Evolutionary conservation across 2,888 invertebrate genomes (phyloP), one percentile per base, ranked within the genome.

Genomic region (Cinara cedri): DNA sequence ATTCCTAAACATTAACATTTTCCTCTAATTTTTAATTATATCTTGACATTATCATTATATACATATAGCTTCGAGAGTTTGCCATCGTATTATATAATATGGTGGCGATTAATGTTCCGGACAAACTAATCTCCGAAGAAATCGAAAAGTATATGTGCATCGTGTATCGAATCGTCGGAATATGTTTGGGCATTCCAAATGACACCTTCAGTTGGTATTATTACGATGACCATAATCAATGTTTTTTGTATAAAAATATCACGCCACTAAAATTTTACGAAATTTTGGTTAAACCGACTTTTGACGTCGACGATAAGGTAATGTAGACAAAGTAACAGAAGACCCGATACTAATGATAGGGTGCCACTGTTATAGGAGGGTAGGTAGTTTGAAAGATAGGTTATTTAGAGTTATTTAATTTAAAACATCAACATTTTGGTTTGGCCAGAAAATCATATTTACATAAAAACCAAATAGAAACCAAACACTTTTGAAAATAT

Each of bases 201-300:
- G 90, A 92, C 82, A 90, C 89, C 24, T 92, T 96, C 84, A 92
- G 90, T 0, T 96, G 92, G 90, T 96, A 91, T 86, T 94, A 94
- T 86, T 93, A 92, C 85, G 95, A 94, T 85, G 88, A 88, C 42
- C 94, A 95, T 86, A 88, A 88, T 42, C 87, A 87, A 14, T 93
- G 91, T 86, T 89, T 91, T 82, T 89, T 87, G 14, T 86, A 95
- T 66, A 95, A 95, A 0, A 90, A 91, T 0, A 88, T 95, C 14
- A 91, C 91, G 0, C 92, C 95, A 0, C 85, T 90, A 49, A 90
- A 95, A 78, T 96, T 96, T 86, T 96, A 96, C 85, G 89, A 91
- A 72, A 87, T 89, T 54, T 89, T 91, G 84, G 92, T 96, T 0
- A 92, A 92, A 82, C 92, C 93, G 0, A 86, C 90, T 68, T 95